Evolutionary conservation across 2,797 vertebrate species (phyloP).

Genomic region (Onychomys torridus): DNA sequence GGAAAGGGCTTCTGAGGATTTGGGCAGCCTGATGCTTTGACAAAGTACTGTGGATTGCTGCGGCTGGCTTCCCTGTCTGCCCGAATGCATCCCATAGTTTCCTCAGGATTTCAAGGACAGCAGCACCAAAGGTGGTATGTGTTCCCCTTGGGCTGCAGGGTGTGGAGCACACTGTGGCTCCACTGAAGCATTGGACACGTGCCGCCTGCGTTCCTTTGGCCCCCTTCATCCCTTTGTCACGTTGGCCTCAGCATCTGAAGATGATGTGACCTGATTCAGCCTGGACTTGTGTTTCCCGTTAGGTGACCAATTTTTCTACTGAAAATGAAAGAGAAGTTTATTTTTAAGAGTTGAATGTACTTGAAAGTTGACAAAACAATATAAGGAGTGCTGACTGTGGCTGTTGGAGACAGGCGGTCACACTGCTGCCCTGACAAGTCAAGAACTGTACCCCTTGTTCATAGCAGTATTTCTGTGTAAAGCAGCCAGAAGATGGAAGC

Average conservation of each 20-base stretch:
- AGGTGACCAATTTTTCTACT: background rate
- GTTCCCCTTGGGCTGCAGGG: background rate
- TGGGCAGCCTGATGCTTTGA: background rate
- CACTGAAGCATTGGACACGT: background rate
- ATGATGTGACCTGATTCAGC: background rate
- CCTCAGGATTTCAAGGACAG: background rate
- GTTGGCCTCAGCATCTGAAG: background rate
- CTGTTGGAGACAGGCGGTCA: slow-evolving; percentile 25
- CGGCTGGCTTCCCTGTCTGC: background rate
- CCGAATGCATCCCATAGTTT: background rate
- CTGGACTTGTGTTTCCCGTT: background rate
- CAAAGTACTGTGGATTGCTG: background rate
- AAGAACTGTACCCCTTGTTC: background rate
- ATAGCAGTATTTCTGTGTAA: background rate
- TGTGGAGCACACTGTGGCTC: background rate
- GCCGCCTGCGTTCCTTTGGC: background rate
- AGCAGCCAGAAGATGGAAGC: background rate
- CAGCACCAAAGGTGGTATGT: background rate
- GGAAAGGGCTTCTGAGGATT: background rate
- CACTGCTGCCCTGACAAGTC: background rate
- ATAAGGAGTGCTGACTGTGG: background rate
- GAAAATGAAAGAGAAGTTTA: background rate
- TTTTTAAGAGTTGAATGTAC: background rate
- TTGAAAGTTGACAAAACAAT: slow-evolving; percentile 26
- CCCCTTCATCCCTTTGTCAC: background rate